Evolutionary conservation across 1,140 invertebrate species (phyloP).

Genomic region (Holotrichia oblita): DNA sequence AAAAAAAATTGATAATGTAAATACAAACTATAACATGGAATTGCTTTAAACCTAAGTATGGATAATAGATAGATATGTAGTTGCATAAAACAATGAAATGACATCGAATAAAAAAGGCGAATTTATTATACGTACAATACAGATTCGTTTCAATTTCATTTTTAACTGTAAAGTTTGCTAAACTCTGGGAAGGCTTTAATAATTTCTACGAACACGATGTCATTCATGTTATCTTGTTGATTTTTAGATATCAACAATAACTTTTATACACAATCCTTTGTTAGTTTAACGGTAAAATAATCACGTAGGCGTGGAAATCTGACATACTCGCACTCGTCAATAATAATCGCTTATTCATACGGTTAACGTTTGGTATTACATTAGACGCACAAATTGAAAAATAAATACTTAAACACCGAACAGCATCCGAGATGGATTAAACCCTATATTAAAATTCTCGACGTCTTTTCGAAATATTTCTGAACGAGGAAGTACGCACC

Average conservation of each 20-base stretch:
- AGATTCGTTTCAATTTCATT: too few species aligned
- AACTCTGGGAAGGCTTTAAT: too few species aligned
- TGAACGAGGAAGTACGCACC: not conserved
- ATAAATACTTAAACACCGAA: not conserved
- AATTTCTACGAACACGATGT: too few species aligned
- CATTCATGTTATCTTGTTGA: not conserved
- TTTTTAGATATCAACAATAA: not conserved
- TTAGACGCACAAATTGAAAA: not conserved
- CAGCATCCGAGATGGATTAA: not conserved
- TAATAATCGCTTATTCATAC: constrained; percentile 3
- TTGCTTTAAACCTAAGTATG: too few species aligned
- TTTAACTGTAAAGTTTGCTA: too few species aligned
- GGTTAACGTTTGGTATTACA: too few species aligned
- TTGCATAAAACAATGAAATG: too few species aligned
- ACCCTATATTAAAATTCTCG: not conserved
- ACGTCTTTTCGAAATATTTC: not conserved
- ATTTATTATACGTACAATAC: too few species aligned
- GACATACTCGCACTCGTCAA: not conserved
- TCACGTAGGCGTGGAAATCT: constrained; percentile 2
- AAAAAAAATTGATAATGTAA: too few species aligned
- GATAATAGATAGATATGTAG: too few species aligned
- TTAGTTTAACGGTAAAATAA: constrained; percentile 21
- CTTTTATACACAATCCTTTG: not conserved
- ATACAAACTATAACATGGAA: too few species aligned
- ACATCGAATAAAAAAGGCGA: too few species aligned